Conservation (phyloP, 1,140 invertebrate species). For the Neelides sp. region DNA sequence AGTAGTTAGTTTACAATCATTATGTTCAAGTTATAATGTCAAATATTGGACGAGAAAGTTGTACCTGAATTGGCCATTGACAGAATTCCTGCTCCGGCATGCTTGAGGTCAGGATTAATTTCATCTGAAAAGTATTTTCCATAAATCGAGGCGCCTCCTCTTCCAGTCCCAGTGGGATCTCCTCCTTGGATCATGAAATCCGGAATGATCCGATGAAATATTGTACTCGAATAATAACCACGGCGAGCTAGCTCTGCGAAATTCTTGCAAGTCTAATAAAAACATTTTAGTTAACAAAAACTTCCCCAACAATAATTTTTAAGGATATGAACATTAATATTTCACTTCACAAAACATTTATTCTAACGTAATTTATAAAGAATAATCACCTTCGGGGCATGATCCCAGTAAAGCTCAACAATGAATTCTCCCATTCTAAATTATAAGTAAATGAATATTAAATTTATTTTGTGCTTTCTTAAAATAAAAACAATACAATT, state of each 20-base stretch:
- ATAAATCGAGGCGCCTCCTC: conserved; percentile 93
- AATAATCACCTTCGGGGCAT: conserved; percentile 86
- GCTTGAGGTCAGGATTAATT: conserved; percentile 85
- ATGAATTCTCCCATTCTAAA: conserved; percentile 81
- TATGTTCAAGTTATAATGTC: too few relatives aligned
- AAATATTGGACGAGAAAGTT: too few relatives aligned
- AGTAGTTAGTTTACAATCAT: too few relatives aligned
- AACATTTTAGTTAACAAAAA: too few relatives aligned
- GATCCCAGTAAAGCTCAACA: conserved; percentile 94
- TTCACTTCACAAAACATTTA: too few relatives aligned
- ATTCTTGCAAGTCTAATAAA: conserved; percentile 88
- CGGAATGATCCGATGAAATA: conserved; percentile 89
- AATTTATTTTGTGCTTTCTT: conserved; percentile 6
- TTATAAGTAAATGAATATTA: conserved; percentile 34
- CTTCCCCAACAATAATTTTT: too few relatives aligned
- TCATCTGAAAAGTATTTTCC: conserved; percentile 91
- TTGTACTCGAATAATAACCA: conserved; percentile 91
- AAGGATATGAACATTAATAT: too few relatives aligned
- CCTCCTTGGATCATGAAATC: conserved; percentile 94
- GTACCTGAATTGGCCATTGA: conserved; percentile 32
- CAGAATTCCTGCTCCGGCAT: conserved; percentile 52
- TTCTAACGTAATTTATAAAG: too few relatives aligned
- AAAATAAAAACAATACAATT: conserved; percentile 5
- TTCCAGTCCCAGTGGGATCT: conserved; percentile 76
- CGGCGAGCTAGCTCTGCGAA: conserved; percentile 84